Evolutionary conservation across 2,888 invertebrate genomes (phyloP), one percentile per base, ranked within the genome.

Genomic region (Chrysolina haemoptera): DNA sequence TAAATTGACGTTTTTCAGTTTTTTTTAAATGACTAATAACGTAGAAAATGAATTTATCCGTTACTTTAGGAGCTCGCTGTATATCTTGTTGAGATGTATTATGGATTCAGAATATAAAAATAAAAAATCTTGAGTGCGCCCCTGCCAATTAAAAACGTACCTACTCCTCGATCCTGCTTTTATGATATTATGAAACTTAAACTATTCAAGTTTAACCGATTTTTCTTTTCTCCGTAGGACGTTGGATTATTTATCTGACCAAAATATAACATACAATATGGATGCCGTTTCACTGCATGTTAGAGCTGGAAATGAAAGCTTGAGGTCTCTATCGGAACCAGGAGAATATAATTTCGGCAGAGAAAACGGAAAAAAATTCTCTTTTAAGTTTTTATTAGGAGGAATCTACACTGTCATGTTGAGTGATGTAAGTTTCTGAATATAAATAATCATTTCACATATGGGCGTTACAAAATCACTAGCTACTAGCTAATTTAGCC

Each of bases 351-450:
- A 68, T 65, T 43, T 69, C 68, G 35, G 59, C 65, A 62, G 35
- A 16, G 41, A 8, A 35, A 62, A 53, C 35, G 14, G n/a, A 65
- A 59, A 35, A 64, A 14, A 6, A 35, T 48, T 55, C 27, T 40
- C 35, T 16, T 27, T 3, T n/a, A 18, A 46, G 82, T 87, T 93
- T 1, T 86, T 89, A 80, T 84, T 91, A 4, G 94, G 94, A 0
- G 94, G 93, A 14, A 92, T 93, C 14, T 94, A 94, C 80, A 91
- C 79, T 22, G 78, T 82, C 0, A 71, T 79, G 70, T 68, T 79
- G 35, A 71, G 76, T 46, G 59, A 55, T 4, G 75, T 74, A 59
- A 67, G 70, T 66, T 35, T 35, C 35, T 35, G 35, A 35, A 8
- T 35, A 8, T 35, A 35, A 35, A n/a, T n/a, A 35, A 35, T 35